phyloP scores from a whole-genome alignment of 2,113 vertebrate species.

The Isichthys henryi region DNA sequence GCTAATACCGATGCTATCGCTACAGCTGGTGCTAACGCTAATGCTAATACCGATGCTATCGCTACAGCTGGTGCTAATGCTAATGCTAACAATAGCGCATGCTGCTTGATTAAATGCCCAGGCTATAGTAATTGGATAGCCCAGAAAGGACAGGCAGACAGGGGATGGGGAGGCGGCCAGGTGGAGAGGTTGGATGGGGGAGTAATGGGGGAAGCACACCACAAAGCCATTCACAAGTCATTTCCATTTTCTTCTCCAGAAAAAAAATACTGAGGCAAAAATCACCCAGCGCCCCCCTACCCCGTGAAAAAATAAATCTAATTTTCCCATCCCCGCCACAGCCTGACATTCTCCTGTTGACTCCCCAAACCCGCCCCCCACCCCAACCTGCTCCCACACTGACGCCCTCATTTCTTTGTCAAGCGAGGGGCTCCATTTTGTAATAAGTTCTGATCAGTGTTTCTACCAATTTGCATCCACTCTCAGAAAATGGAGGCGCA shows the following conservation, averaged over 20 bases:
- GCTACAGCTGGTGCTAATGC: neutral
- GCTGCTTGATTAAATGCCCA: neutral
- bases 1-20: neutral
- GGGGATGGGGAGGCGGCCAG: neutral
- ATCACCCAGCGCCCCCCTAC: constrained; percentile 40
- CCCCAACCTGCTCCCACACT: constrained; percentile 46
- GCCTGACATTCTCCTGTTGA: constrained; percentile 46
- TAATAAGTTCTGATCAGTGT: constrained; percentile 68
- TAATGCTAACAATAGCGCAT: neutral
- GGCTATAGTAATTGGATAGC: neutral
- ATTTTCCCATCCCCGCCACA: constrained; percentile 62
- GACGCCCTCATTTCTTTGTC: constrained; percentile 54
- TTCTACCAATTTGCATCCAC: constrained; percentile 63
- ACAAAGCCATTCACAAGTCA: constrained; percentile 49
- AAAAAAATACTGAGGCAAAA: constrained; percentile 47
- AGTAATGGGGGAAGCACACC: constrained; percentile 36
- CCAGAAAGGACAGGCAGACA: neutral
- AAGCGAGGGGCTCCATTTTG: constrained; percentile 61
- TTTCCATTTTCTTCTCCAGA: constrained; percentile 46
- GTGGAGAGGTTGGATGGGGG: neutral
- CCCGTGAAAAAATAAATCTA: constrained; percentile 60
- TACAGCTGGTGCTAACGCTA: no score
- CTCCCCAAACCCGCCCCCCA: constrained; percentile 43
- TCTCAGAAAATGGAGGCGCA: constrained; percentile 58
- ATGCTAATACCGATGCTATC: neutral